Evolutionary conservation across 2,113 vertebrate species (phyloP), one percentile per base, ranked within the genome.

Genomic region (Copsychus sechellarum): DNA sequence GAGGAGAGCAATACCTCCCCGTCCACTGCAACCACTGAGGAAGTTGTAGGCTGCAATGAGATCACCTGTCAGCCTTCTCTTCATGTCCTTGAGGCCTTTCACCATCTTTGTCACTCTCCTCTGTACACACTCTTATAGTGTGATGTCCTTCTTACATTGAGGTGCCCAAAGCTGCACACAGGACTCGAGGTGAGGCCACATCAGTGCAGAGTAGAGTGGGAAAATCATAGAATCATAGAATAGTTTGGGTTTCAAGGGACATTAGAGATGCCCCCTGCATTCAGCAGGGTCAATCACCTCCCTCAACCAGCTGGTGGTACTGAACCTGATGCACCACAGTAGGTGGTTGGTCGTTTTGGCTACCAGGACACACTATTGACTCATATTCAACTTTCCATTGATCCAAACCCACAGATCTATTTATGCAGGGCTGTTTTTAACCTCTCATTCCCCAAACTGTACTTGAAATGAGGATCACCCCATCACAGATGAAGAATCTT

Each of bases 401-500:
- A 38, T 15, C 38, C 33, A 86, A 20, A 53, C 6, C 22, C 0
- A 0, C 38, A 61, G 23, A 53, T 24, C 4, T 45, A 33, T 53
- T 45, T 28, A 38, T 53, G 28, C 23, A 69, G 38, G 33, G 28
- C 22, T 38, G 14, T 45, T 69, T 50, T 60, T 10, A 61, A 69
- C 33, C 4, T 45, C n/a, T 78, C 8, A 53, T 33, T 3, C 33
- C 17, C 6, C 4, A 28, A 0, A 38, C 10, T 78, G 28, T 12
- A 69, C 38, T 60, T 51, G 53, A 45, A 77, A 26, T 22, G 45
- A 60, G 22, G 26, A 77, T 67, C 17, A 60, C 3, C 7, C 9
- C 36, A 77, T 9, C 2, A 9, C 25, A 86, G 53, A 36, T 23
- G 11, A 18, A 67, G 45, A 51, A 43, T 51, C 36, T 43, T 26